These are phyloP conservation scores for Eptesicus fuscus DNA, from an alignment of 2,113 vertebrate genomes.

Conservation along the genomic window DNA sequence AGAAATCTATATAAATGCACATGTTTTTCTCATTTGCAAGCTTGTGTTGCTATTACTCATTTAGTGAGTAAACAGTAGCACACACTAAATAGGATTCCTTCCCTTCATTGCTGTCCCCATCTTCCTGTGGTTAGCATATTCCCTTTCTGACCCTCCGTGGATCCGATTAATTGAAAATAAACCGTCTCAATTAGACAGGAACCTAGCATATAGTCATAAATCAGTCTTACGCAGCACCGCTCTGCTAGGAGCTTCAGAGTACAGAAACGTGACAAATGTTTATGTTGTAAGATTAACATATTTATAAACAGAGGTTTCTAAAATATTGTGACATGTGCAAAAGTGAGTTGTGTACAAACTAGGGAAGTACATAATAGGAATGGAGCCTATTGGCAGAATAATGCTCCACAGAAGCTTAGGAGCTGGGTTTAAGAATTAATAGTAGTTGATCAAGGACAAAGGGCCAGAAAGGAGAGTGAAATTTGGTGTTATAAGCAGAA, in stretches of 20 bases:
- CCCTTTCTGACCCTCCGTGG: not conserved
- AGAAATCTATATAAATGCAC: not conserved
- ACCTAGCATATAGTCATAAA: not conserved
- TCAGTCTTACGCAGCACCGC: not conserved
- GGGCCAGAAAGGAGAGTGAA: not conserved
- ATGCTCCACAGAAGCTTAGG: not conserved
- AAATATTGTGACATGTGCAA: not conserved
- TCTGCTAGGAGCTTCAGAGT: not conserved
- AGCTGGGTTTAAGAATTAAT: not conserved
- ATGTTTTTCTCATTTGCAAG: not conserved
- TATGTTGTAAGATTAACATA: not conserved
- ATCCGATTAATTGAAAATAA: constrained; percentile 34
- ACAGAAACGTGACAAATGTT: not conserved
- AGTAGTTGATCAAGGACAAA: not conserved
- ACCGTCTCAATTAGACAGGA: not conserved
- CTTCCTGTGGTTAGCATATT: not conserved
- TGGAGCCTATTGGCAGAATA: not conserved
- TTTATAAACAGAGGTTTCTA: constrained; percentile 7
- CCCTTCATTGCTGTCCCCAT: not conserved
- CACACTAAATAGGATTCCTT: not conserved
- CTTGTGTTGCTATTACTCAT: not conserved
- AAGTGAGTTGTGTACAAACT: not conserved
- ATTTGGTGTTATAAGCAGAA: not conserved
- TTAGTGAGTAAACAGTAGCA: not conserved
- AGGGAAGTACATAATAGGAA: not conserved